Conservation (phyloP, 1,140 invertebrate genomes). For the Diprion similis region DNA sequence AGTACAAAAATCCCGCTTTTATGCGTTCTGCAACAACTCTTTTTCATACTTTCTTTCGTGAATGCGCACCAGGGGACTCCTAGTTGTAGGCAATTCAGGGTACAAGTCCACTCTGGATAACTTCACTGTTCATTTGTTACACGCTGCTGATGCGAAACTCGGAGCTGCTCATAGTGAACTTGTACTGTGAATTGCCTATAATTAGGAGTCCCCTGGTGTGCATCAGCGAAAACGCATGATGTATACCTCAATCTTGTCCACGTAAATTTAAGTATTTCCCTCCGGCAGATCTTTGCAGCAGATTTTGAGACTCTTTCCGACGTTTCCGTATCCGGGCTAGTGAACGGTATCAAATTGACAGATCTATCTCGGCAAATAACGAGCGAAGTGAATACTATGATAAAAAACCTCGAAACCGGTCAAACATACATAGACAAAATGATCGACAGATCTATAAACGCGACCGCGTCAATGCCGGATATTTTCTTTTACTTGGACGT, state of each 20-base stretch:
- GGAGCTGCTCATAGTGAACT: too few relatives aligned
- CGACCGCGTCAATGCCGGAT: slow-evolving; percentile 17
- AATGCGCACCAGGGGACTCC: not conserved
- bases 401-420: not conserved
- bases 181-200: too few relatives aligned
- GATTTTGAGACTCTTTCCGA: slow-evolving; percentile 21
- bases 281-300: slow-evolving; percentile 35
- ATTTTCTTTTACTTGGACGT: slow-evolving; percentile 38
- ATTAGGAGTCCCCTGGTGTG: too few relatives aligned
- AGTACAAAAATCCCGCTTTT: slow-evolving; percentile 21
- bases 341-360: slow-evolving; percentile 25
- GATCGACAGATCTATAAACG: not conserved
- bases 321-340: slow-evolving; percentile 21
- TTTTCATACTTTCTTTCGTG: too few relatives aligned
- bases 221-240: too few relatives aligned
- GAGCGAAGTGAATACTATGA: not conserved
- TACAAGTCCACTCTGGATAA: not conserved
- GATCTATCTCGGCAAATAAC: not conserved
- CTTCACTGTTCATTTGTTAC: too few relatives aligned
- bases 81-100: slow-evolving; percentile 16
- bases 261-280: not conserved
- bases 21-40: slow-evolving; percentile 12
- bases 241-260: slow-evolving; percentile 4
- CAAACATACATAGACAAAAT: not conserved
- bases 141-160: too few relatives aligned